Percentiles rank a stretch among this genome's conserved stretches.
Evolutionary conservation across 2,797 vertebrate genomes (phyloP).

Genomic region (Myotis findleyi): DNA sequence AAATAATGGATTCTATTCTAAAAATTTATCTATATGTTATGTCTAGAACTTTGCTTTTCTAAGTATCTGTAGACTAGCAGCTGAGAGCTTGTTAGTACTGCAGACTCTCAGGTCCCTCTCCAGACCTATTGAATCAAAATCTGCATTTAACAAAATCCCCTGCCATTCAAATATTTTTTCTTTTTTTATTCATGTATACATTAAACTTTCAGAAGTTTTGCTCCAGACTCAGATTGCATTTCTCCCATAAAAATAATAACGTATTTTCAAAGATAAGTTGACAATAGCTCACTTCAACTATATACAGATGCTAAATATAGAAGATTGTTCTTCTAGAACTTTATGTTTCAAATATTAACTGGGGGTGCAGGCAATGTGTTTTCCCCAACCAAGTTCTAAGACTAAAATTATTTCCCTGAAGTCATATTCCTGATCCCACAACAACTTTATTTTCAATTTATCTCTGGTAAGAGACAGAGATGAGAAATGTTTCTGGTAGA

Average conservation of each 20-base stretch:
- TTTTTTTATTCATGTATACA: not conserved
- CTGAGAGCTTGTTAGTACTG: not conserved
- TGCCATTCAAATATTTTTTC: not conserved
- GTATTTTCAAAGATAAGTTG: not conserved
- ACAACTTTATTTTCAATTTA: not conserved
- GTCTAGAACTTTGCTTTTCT: not conserved
- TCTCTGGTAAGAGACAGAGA: not conserved
- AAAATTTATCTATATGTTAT: not conserved
- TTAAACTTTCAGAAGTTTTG: not conserved
- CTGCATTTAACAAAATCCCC: not conserved
- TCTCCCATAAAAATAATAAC: not conserved
- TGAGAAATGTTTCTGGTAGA: not conserved
- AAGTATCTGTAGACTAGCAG: not conserved
- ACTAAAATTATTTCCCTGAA: not conserved
- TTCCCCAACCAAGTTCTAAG: not conserved
- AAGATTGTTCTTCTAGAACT: not conserved
- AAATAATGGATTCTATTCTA: not conserved
- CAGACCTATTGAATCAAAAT: not conserved
- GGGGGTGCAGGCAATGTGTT: not conserved
- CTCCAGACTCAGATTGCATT: not conserved
- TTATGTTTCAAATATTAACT: not conserved
- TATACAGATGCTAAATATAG: not conserved
- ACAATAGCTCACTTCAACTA: not conserved
- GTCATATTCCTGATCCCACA: not conserved
- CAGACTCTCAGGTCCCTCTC: not conserved